Evolutionary conservation across 64 coral and sea anemone species (phyloP).

Genomic region (Trachythela sp.): DNA sequence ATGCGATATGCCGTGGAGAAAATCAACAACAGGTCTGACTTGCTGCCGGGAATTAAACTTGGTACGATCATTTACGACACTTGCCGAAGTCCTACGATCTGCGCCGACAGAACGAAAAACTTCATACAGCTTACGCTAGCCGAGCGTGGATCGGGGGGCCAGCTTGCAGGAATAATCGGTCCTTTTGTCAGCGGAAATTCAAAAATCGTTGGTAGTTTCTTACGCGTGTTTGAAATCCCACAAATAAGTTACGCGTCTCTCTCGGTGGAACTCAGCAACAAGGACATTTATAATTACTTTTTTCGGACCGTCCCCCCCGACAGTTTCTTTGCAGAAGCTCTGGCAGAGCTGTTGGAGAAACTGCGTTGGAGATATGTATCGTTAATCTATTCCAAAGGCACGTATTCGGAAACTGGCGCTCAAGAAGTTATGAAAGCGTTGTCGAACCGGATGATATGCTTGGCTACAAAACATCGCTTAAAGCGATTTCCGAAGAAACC

Average conservation of each 20-base stretch:
- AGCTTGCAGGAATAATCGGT: not conserved
- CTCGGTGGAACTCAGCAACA: not conserved
- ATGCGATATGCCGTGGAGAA: not conserved
- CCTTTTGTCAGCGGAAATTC: slow-evolving; percentile 11
- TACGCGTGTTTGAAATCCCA: not conserved
- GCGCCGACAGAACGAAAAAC: not conserved
- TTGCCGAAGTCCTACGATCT: slow-evolving; percentile 2
- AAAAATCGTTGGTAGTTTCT: not conserved
- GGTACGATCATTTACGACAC: slow-evolving; percentile 28
- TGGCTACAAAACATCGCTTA: not conserved
- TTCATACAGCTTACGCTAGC: not conserved
- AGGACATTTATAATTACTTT: slow-evolving; percentile 8
- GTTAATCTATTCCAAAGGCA: not conserved
- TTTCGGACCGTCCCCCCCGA: not conserved
- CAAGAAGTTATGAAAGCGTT: not conserved
- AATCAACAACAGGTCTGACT: not conserved
- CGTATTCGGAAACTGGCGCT: not conserved
- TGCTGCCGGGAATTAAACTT: not conserved
- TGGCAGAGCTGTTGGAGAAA: not conserved
- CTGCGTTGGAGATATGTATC: not conserved
- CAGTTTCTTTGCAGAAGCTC: not conserved
- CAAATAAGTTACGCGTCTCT: slow-evolving; percentile 14
- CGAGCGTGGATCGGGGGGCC: not conserved
- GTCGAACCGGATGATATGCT: not conserved
- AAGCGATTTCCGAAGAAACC: not conserved